phyloP scores from a whole-genome alignment of 1,140 invertebrate species.

The Acyrthosiphon pisum region DNA sequence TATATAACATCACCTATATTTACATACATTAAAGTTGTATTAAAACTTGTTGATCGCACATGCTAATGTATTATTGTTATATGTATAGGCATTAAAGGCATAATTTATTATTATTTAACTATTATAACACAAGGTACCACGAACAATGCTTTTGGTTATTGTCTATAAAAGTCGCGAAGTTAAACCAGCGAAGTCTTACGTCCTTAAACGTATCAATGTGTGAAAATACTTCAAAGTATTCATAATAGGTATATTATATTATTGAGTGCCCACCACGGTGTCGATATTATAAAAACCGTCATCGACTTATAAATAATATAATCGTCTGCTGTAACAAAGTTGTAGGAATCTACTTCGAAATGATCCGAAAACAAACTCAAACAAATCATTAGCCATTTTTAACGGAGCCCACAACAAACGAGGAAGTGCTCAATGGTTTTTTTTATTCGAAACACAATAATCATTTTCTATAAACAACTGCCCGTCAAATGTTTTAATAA shows the following conservation, averaged over 20 bases:
- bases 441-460: too few species aligned
- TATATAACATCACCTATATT: neutral
- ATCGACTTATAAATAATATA: too few species aligned
- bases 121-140: neutral
- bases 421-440: too few species aligned
- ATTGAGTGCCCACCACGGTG: neutral
- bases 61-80: neutral
- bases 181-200: neutral
- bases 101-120: neutral
- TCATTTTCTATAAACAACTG: too few species aligned
- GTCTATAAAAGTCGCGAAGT: neutral
- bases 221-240: neutral
- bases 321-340: too few species aligned
- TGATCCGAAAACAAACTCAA: too few species aligned
- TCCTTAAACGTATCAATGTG: neutral
- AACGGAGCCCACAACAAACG: too few species aligned
- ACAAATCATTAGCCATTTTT: too few species aligned
- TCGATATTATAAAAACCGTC: too few species aligned
- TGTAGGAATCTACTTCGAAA: too few species aligned
- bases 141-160: neutral
- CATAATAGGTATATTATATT: neutral
- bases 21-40: slow-evolving; percentile 29
- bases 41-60: neutral
- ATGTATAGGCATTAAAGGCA: too few species aligned
- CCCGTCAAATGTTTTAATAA: too few species aligned